A percentile compares a stretch with the other conserved stretches of the same genome.
Evolutionary conservation across 2,888 invertebrate genomes (phyloP).

Genomic region (Cheilosia impressa): DNA sequence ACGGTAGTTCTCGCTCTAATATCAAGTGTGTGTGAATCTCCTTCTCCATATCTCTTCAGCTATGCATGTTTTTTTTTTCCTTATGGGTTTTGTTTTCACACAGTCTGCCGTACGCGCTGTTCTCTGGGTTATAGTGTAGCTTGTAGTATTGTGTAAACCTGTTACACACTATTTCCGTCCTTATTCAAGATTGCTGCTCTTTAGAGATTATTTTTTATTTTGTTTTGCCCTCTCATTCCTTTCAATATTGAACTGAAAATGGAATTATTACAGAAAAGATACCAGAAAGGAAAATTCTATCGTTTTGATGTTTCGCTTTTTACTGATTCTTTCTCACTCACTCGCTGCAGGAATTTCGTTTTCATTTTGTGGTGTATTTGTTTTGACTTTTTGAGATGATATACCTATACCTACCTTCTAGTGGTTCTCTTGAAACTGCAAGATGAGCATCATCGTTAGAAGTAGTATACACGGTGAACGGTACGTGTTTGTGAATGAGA

Average conservation of each 20-base stretch:
- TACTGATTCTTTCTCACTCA: constrained; percentile 12
- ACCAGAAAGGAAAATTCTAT: constrained; percentile 33
- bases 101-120: not conserved
- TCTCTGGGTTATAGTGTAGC: not conserved
- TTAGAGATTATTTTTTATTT: constrained; percentile 26
- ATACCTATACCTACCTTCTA: too few relatives aligned
- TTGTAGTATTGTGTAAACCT: constrained; percentile 61
- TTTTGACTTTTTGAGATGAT: not conserved
- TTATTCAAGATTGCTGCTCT: constrained; percentile 56
- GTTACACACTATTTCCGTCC: constrained; percentile 69
- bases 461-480: not conserved
- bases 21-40: not conserved
- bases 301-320: not conserved
- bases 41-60: not conserved
- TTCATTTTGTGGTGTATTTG: not conserved
- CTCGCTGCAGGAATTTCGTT: constrained; percentile 38
- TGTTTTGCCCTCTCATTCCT: constrained; percentile 43
- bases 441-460: constrained; percentile 8
- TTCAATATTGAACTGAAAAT: constrained; percentile 26
- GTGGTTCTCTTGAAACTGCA: too few relatives aligned
- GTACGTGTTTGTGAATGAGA: not conserved
- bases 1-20: constrained; percentile 25
- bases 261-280: constrained; percentile 24
- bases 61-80: not conserved
- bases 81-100: not conserved